Conservation (phyloP, 2,888 invertebrate genomes). For the Lacanobia wlatinum region DNA sequence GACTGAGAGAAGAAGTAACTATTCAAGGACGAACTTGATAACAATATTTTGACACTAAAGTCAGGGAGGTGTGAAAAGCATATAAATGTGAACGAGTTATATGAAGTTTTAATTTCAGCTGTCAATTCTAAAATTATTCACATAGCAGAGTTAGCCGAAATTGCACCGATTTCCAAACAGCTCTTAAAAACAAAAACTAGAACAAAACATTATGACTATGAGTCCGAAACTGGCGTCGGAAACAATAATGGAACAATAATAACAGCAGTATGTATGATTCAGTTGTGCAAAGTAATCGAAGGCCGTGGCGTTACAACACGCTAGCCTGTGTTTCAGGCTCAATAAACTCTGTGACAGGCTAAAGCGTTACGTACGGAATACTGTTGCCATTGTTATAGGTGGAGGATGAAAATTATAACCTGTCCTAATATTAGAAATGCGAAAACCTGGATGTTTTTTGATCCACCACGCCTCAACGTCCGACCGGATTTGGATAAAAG, state of each 20-base stretch:
- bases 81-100: no score
- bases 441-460: not conserved
- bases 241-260: conserved; percentile 56
- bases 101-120: no score
- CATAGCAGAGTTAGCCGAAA: not conserved
- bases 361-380: conserved; percentile 26
- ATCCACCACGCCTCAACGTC: not conserved
- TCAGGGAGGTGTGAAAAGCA: no score
- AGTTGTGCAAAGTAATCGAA: conserved; percentile 67
- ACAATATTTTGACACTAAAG: not conserved
- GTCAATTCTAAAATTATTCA: not conserved
- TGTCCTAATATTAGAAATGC: not conserved
- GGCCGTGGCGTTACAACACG: conserved; percentile 57
- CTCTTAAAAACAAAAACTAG: conserved; percentile 44
- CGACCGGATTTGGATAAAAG: not conserved
- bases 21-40: not conserved
- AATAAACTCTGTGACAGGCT: conserved; percentile 52
- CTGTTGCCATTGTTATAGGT: conserved; percentile 17
- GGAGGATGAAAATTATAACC: no score
- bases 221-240: conserved; percentile 23
- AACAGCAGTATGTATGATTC: conserved; percentile 59
- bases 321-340: conserved; percentile 53
- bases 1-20: no score
- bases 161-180: conserved; percentile 10
- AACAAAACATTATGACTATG: conserved; percentile 32